Base-by-base conservation (phyloP, 1,140 invertebrate genomes). In the Papilio xuthus region DNA sequence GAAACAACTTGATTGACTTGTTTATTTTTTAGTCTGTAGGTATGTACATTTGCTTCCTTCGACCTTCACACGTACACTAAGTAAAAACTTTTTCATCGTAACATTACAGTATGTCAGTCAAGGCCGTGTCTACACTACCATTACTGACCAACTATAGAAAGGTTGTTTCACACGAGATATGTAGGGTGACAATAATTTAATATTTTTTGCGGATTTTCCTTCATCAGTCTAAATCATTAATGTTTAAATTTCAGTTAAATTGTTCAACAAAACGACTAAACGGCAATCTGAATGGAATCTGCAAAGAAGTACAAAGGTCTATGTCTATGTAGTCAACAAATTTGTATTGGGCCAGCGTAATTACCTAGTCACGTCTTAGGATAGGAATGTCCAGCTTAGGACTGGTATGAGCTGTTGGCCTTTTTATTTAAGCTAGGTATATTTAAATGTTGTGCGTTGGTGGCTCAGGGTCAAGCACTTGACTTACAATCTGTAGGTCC, bases 91-190 rank as follows among this genome's bases (percentile, higher is more conserved):
- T 67, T 67, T 67, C 60, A 67, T 4, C 60, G 26, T 4, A 50
- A 50, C 56, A 53, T 44, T n/a, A 60, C 60, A 32, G 26, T 32
- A 67, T 67, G 60, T 67, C 26, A 67, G 60, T 67, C 60, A 67
- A 67, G 60, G 60, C 4, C 60, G 26, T 67, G 60, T 67, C 60
- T 67, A 67, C 60, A n/a, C 50, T n/a, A 20, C 4, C 32, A 37
- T 37, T 37, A 37, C 32, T 37, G 6, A 37, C 53, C 9, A 60
- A 60, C 53, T 56, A 56, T 3, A 67, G 60, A 67, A 67, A 28
- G 60, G 60, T 15, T 28, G 26, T 67, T 32, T 32, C 26, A 67
- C 56, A 26, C n/a, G 26, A 67, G 26, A 26, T 7, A 18, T 67
- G 26, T 67, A 28, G 26, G 60, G 60, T 67, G 60, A 32, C 60